These are phyloP conservation scores for Oreohelix idahoensis DNA, from an alignment of 1,140 invertebrate genomes.

Conservation along the genomic window DNA sequence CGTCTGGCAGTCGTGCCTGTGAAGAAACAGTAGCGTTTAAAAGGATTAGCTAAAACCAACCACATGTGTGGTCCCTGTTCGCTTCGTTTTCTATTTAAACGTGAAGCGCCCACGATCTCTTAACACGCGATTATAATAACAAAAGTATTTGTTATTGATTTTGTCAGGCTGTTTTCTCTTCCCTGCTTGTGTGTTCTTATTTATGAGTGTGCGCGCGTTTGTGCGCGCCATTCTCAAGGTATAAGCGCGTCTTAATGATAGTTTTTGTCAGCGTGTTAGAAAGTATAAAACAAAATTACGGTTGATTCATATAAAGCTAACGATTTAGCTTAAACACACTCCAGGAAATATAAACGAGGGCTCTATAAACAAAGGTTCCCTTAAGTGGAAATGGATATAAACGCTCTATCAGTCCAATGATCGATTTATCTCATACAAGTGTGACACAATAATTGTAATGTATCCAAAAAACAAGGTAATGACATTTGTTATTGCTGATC, in stretches of 20 bases:
- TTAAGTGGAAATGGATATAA: background rate
- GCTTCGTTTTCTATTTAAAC: background rate
- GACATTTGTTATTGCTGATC: too few species aligned
- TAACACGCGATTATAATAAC: background rate
- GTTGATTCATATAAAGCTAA: background rate
- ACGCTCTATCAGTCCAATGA: background rate
- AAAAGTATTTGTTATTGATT: slow-evolving; percentile 13
- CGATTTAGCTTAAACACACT: background rate
- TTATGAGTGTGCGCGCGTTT: background rate
- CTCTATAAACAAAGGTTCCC: background rate
- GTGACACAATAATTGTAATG: too few species aligned
- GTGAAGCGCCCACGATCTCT: background rate
- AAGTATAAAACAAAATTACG: background rate
- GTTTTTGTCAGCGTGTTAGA: background rate
- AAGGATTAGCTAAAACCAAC: slow-evolving; percentile 2
- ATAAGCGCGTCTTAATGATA: background rate
- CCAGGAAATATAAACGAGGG: background rate
- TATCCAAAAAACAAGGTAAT: too few species aligned
- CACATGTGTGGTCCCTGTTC: background rate
- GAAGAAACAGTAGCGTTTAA: background rate
- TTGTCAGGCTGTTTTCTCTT: background rate
- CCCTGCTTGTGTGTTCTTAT: background rate
- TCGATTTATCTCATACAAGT: too few species aligned
- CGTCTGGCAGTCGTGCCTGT: background rate
- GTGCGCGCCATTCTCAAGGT: background rate